Evolutionary conservation across 2,888 invertebrate species (phyloP).

Genomic region (Trypoxylon attenuatum): DNA sequence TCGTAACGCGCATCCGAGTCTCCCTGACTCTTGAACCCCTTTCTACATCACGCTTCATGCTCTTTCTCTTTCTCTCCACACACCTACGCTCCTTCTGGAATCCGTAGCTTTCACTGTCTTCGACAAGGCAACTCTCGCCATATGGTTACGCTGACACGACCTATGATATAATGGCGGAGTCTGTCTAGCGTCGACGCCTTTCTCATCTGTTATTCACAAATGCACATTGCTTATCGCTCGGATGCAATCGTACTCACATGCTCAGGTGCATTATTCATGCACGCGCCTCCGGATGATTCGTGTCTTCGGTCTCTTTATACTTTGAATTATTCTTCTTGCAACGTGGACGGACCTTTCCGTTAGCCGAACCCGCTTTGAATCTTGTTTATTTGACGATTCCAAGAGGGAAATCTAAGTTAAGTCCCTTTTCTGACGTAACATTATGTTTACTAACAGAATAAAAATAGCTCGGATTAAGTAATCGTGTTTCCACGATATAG

Average conservation of each 20-base stretch:
- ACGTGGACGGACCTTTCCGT: too few species aligned
- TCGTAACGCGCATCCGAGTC: constrained; percentile 14
- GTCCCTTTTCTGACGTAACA: too few species aligned
- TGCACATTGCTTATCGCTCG: constrained; percentile 8
- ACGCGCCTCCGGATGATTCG: neutral
- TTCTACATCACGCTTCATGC: neutral
- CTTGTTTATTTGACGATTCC: too few species aligned
- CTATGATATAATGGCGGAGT: constrained; percentile 62
- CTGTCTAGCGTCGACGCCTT: constrained; percentile 16
- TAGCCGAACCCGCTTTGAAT: too few species aligned
- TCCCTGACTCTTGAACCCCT: constrained; percentile 30
- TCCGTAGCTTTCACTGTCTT: constrained; percentile 65
- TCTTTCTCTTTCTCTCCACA: constrained; percentile 25
- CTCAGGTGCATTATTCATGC: constrained; percentile 29
- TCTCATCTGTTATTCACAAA: constrained; percentile 38
- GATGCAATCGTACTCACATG: constrained; percentile 4
- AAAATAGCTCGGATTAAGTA: too few species aligned
- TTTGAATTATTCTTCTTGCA: too few species aligned
- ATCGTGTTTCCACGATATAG: too few species aligned
- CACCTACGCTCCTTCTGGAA: constrained; percentile 50
- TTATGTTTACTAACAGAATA: too few species aligned
- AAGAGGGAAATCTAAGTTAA: too few species aligned
- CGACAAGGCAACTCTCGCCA: constrained; percentile 45
- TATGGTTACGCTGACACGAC: constrained; percentile 59
- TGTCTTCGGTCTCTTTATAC: too few species aligned